Percentiles rank a stretch among this genome's conserved stretches.
Conservation (phyloP, 2,797 vertebrate species). For the Sebastes miniatus region DNA sequence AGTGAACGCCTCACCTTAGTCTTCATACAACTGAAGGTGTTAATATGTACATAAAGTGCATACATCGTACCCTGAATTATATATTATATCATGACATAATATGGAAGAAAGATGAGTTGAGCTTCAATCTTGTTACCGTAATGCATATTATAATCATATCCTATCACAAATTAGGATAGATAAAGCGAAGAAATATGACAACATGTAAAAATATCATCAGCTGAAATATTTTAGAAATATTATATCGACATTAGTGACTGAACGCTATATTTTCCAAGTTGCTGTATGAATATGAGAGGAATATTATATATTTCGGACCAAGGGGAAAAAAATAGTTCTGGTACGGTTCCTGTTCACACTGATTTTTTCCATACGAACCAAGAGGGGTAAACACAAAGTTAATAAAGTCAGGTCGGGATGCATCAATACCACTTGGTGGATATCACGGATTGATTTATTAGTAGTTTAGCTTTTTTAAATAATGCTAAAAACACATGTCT, state of each 20-base stretch:
- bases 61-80: neutral
- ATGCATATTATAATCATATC: too few species aligned
- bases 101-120: neutral
- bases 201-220: neutral
- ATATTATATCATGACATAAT: neutral
- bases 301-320: neutral
- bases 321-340: neutral
- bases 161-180: too few species aligned
- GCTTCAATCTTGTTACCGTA: neutral
- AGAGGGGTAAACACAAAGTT: too few species aligned
- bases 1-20: neutral
- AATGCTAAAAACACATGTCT: neutral
- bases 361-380: too few species aligned
- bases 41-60: neutral
- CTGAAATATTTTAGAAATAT: neutral
- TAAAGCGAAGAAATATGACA: too few species aligned
- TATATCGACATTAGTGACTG: neutral
- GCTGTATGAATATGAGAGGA: neutral
- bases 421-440: rapidly evolving
- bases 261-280: neutral
- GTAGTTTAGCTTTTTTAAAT: neutral
- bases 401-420: too few species aligned
- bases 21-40: neutral
- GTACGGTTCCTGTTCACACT: too few species aligned
- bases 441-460: rapidly evolving